Evolutionary conservation across 2,797 vertebrate genomes (phyloP).

Genomic region (Enteromius afrohamiltoni): DNA sequence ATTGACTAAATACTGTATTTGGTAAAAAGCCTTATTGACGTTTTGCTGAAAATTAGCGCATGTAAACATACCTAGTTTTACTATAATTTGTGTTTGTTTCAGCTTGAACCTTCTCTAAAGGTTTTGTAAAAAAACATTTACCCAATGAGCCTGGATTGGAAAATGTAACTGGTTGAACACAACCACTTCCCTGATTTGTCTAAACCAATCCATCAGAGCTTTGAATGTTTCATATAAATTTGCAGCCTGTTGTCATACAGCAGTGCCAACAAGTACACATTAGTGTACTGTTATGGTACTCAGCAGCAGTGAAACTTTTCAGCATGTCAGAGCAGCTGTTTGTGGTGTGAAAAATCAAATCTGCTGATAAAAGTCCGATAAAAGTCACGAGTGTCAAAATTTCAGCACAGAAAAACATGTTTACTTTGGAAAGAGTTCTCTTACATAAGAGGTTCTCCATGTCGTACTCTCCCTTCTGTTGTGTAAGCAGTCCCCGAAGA

Average conservation of each 20-base stretch:
- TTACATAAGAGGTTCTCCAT: slow-evolving; percentile 32
- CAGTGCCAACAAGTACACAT: neutral
- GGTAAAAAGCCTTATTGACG: neutral
- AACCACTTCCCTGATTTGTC: neutral
- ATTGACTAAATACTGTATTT: neutral
- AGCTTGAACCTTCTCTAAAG: neutral
- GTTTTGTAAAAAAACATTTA: slow-evolving; percentile 8
- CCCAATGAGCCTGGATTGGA: neutral
- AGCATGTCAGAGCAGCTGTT: neutral
- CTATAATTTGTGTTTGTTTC: neutral
- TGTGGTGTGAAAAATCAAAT: slow-evolving; percentile 9
- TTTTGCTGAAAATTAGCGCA: neutral
- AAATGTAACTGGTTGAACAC: neutral
- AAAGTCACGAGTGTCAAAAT: slow-evolving; percentile 33
- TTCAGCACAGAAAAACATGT: slow-evolving; percentile 45
- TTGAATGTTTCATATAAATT: neutral
- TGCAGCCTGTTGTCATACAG: neutral
- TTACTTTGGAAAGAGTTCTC: slow-evolving; percentile 28
- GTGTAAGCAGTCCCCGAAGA: slow-evolving; percentile 28
- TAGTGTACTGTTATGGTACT: neutral
- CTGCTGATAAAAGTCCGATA: slow-evolving; percentile 19
- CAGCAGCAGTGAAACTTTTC: neutral
- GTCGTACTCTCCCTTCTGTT: slow-evolving; percentile 25
- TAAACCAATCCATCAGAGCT: neutral
- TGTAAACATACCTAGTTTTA: neutral